phyloP scores from a whole-genome alignment of 2,888 invertebrate genomes.

The Thymelicus sylvestris region DNA sequence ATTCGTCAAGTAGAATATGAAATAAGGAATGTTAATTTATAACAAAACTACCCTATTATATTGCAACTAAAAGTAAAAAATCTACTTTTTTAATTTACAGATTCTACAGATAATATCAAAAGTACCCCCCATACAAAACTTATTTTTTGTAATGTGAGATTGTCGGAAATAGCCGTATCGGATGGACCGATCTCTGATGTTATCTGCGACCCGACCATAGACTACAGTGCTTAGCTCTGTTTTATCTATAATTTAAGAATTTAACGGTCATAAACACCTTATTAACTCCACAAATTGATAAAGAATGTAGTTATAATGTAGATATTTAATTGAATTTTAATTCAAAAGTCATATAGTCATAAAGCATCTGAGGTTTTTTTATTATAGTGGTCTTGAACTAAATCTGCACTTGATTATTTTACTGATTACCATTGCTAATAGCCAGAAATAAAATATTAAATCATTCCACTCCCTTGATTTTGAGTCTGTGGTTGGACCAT shows the following conservation, averaged over 20 bases:
- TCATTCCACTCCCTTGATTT: too few species aligned
- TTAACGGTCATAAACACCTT: constrained; percentile 14
- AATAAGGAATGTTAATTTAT: too few species aligned
- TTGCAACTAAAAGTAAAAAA: constrained; percentile 1
- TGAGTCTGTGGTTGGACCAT: too few species aligned
- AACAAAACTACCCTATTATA: neutral
- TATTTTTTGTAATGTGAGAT: neutral
- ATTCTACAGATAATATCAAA: constrained; percentile 4
- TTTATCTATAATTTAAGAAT: constrained; percentile 11
- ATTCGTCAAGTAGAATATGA: too few species aligned
- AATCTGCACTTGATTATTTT: too few species aligned
- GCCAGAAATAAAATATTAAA: too few species aligned
- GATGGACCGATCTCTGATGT: constrained; percentile 31
- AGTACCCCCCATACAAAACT: constrained; percentile 8
- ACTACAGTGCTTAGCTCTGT: constrained; percentile 1
- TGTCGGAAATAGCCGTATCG: constrained; percentile 24
- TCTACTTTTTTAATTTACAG: neutral
- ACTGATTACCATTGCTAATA: too few species aligned
- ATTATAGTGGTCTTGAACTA: too few species aligned
- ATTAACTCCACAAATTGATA: constrained; percentile 3
- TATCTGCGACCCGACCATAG: constrained; percentile 25
- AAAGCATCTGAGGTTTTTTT: too few species aligned
- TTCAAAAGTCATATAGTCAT: too few species aligned
- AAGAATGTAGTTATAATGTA: too few species aligned
- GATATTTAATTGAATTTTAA: too few species aligned